phyloP scores from a whole-genome alignment of 1,140 invertebrate species.

The Polyergus mexicanus region DNA sequence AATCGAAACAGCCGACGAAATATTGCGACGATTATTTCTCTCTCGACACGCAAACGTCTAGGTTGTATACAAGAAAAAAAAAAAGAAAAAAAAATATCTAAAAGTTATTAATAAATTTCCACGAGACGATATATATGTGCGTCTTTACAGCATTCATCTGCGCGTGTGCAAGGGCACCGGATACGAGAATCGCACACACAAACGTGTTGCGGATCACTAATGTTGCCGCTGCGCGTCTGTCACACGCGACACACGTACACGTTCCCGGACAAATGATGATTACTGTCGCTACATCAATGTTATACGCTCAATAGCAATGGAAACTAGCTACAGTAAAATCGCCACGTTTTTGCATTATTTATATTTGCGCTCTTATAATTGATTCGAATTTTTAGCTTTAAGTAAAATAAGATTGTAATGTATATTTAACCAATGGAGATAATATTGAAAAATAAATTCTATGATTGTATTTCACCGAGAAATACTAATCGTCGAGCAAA shows the following conservation, averaged over 20 bases:
- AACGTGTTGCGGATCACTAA: not conserved
- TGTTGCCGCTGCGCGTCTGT: slow-evolving; percentile 60
- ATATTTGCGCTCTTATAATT: not conserved
- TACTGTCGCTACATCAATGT: slow-evolving; percentile 53
- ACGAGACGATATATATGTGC: not conserved
- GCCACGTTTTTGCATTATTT: not conserved
- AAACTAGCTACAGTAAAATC: slow-evolving; percentile 29
- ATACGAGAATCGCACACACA: slow-evolving; percentile 44
- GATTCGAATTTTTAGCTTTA: not conserved
- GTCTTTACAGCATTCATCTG: slow-evolving; percentile 28
- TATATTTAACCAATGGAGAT: not conserved
- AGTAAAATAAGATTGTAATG: not conserved
- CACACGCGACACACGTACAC: slow-evolving; percentile 27
- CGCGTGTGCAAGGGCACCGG: slow-evolving; percentile 70
- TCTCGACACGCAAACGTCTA: not conserved
- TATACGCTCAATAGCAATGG: slow-evolving; percentile 47
- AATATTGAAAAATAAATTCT: slow-evolving; percentile 14
- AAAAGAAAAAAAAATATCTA: not conserved
- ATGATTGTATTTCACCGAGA: no score
- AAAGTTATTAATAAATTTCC: slow-evolving; percentile 47
- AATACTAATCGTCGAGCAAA: not conserved
- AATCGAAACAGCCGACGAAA: not conserved
- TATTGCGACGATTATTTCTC: not conserved
- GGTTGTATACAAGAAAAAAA: not conserved
- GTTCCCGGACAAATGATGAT: slow-evolving; percentile 47